A percentile compares a stretch with the other conserved stretches of the same genome.
These are phyloP conservation scores for Pyralis farinalis DNA, from an alignment of 2,888 invertebrate species.

Conservation along the genomic window DNA sequence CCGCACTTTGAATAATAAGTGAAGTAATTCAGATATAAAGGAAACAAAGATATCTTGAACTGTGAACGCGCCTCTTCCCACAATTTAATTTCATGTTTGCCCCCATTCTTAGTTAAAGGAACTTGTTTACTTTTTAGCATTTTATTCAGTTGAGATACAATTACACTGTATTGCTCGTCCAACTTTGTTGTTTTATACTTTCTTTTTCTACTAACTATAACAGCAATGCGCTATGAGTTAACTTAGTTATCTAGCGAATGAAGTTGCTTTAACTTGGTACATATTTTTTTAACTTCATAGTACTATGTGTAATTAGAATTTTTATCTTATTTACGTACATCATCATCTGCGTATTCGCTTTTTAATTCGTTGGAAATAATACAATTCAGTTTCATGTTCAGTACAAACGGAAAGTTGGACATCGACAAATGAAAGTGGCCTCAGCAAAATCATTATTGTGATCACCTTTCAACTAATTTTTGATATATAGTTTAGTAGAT, in stretches of 20 bases:
- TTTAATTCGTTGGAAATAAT: background rate
- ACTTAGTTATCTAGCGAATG: slow-evolving; percentile 27
- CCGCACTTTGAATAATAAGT: too few species aligned
- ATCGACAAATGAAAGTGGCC: too few species aligned
- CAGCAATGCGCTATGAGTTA: slow-evolving; percentile 27
- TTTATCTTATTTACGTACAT: slow-evolving; percentile 9
- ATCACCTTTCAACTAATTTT: too few species aligned
- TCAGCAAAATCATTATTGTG: too few species aligned
- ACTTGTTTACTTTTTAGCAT: slow-evolving; percentile 36
- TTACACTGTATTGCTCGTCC: slow-evolving; percentile 38
- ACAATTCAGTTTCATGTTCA: background rate
- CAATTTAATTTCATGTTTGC: slow-evolving; percentile 43
- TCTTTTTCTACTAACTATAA: slow-evolving; percentile 35
- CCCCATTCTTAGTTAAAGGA: slow-evolving; percentile 25
- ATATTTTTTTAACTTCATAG: slow-evolving; percentile 9
- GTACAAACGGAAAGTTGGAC: background rate
- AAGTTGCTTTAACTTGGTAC: slow-evolving; percentile 17
- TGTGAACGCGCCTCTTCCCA: slow-evolving; percentile 14
- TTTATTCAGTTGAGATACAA: slow-evolving; percentile 47
- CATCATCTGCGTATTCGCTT: slow-evolving; percentile 5
- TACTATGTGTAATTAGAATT: slow-evolving; percentile 5
- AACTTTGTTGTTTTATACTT: slow-evolving; percentile 37
- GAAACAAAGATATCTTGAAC: slow-evolving; percentile 8
- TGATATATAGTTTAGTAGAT: too few species aligned
- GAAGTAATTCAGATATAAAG: background rate